Base-by-base conservation (phyloP, 1,140 invertebrate species). In the Saxidomus purpurata region DNA sequence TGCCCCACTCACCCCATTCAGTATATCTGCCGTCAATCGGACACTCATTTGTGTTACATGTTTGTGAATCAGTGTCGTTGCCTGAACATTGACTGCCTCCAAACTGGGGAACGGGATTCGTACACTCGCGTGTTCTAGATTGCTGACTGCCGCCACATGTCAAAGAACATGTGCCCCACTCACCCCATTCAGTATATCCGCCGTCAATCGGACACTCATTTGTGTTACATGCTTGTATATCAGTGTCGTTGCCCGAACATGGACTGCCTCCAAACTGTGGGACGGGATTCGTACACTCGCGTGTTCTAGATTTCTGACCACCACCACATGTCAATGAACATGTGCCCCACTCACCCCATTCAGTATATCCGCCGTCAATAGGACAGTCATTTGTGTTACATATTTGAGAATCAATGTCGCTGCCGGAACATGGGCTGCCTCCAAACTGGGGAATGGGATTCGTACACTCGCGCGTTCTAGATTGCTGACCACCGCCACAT, bases 201-300 rank as follows among this genome's bases (percentile, higher is more conserved):
- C 85, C 85, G 63, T 87, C 47, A 79, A 87, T 38, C 40, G 74
- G 49, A 69, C n/a, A 47, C 13, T 77, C 36, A 25, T 77, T 19
- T 17, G 22, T 49, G 2, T 92, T 90, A 85, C 93, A 93, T 77
- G 85, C 77, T 61, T 91, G 80, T 17, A 63, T 49, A 52, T 92
- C 88, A 2, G 25, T 81, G 25, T 76, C 85, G n/a, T 91, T 88
- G 4, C 93, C 92, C 28, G 52, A 19, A 71, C 93, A 93, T 3
- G 28, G 89, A n/a, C 1, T 9, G 1, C 40, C 34, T 28, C 47
- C 74, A 31, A n/a, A 77, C 40, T 77, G 34, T 47, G n/a, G 34
- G 28, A 25, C 19, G n/a, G 77, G 77, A n/a, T 81, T 59, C 9
- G 31, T 59, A 59, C 77, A 81, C 3, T 22, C 22, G n/a, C 77